Evolutionary conservation across 2,888 invertebrate genomes (phyloP).

Genomic region (Andrena bicolor): DNA sequence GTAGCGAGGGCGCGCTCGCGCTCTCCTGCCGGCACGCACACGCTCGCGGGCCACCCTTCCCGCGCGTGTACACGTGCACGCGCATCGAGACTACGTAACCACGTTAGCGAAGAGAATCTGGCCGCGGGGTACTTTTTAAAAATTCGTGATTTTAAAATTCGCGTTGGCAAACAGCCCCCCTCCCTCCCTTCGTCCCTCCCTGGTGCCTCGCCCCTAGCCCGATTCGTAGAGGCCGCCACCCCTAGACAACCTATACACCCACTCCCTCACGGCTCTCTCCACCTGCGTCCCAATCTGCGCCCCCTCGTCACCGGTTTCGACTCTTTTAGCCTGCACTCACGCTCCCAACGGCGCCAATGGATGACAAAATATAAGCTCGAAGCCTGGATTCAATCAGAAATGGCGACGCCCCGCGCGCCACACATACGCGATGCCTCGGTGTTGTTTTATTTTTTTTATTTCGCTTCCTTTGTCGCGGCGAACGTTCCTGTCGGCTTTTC

Average conservation of each 20-base stretch:
- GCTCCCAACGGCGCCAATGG: slow-evolving; percentile 81
- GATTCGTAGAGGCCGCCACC: slow-evolving; percentile 66
- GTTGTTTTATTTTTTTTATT: slow-evolving; percentile 45
- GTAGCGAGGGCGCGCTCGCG: slow-evolving; percentile 25
- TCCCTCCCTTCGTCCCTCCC: neutral
- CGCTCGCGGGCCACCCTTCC: neutral
- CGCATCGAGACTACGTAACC: slow-evolving; percentile 72
- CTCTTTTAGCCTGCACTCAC: slow-evolving; percentile 78
- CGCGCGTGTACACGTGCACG: slow-evolving; percentile 45
- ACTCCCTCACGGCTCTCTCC: slow-evolving; percentile 45
- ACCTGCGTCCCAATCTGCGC: slow-evolving; percentile 64
- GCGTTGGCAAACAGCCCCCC: slow-evolving; percentile 80
- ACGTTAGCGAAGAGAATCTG: slow-evolving; percentile 76
- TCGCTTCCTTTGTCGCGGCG: slow-evolving; percentile 68
- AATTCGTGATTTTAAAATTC: slow-evolving; percentile 82
- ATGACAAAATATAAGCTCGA: slow-evolving; percentile 83
- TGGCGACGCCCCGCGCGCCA: slow-evolving; percentile 80
- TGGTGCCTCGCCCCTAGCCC: slow-evolving; percentile 40
- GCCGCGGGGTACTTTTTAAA: slow-evolving; percentile 78
- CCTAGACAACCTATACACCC: slow-evolving; percentile 54
- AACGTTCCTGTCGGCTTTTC: slow-evolving; percentile 65
- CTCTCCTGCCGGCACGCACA: slow-evolving; percentile 14
- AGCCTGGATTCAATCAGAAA: slow-evolving; percentile 84
- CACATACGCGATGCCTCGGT: slow-evolving; percentile 70
- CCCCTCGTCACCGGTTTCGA: slow-evolving; percentile 71